A percentile compares a stretch with the other conserved stretches of the same genome.
Evolutionary conservation across 1,140 invertebrate genomes (phyloP).

Genomic region (Calosoma granatense): DNA sequence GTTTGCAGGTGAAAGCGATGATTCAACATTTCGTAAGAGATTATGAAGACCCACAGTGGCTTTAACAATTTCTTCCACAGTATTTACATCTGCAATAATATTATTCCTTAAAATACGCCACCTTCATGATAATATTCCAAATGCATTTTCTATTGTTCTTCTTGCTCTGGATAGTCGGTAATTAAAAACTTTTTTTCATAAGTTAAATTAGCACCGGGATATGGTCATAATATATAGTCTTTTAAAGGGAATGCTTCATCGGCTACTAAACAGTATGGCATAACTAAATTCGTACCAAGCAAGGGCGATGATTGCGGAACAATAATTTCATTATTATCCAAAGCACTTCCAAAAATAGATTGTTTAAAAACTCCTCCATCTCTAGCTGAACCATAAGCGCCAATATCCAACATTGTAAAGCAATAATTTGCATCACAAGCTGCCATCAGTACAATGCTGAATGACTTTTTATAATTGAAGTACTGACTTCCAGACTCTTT

Average conservation of each 20-base stretch:
- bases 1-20: too few species aligned
- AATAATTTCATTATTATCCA: neutral
- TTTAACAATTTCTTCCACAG: neutral
- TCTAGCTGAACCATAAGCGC: slow-evolving; percentile 26
- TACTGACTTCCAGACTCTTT: slow-evolving; percentile 1
- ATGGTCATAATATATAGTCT: slow-evolving; percentile 35
- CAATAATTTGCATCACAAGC: slow-evolving; percentile 32
- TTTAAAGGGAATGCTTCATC: slow-evolving; percentile 39
- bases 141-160: neutral
- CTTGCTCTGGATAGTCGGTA: slow-evolving; percentile 21
- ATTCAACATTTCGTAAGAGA: too few species aligned
- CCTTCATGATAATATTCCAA: neutral
- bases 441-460: slow-evolving; percentile 35
- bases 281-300: neutral
- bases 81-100: neutral
- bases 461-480: slow-evolving; percentile 35
- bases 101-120: neutral
- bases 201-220: slow-evolving; percentile 23
- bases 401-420: slow-evolving; percentile 33
- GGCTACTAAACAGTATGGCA: slow-evolving; percentile 21
- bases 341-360: slow-evolving; percentile 13
- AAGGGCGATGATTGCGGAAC: slow-evolving; percentile 7
- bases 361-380: slow-evolving; percentile 25
- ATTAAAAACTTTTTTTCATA: slow-evolving; percentile 35
- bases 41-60: neutral